A percentile compares a stretch with the other conserved stretches of the same genome.
Conservation (phyloP, 2,797 vertebrate species). For the Eupleurogrammus muticus region DNA sequence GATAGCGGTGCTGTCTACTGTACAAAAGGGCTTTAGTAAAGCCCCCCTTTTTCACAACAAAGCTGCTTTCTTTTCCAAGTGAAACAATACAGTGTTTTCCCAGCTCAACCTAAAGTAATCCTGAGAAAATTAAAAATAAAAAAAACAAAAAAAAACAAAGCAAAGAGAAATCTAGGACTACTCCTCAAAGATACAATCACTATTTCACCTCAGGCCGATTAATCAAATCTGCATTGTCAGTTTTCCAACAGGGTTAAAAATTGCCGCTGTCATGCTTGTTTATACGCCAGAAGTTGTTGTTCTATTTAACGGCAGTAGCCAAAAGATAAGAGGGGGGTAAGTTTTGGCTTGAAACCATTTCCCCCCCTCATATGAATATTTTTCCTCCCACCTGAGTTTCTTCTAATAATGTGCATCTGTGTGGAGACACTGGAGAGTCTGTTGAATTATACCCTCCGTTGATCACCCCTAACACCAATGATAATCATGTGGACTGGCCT, state of each 20-base stretch:
- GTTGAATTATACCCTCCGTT: slow-evolving; percentile 74
- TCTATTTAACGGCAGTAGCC: slow-evolving; percentile 34
- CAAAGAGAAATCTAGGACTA: slow-evolving; percentile 37
- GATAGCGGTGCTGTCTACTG: slow-evolving; percentile 39
- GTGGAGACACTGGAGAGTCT: slow-evolving; percentile 54
- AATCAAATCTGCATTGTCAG: slow-evolving; percentile 59
- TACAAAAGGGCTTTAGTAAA: slow-evolving; percentile 55
- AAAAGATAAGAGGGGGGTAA: not conserved
- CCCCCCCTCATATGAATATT: slow-evolving; percentile 53
- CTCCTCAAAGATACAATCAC: slow-evolving; percentile 39
- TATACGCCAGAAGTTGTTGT: slow-evolving; percentile 39
- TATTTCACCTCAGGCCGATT: slow-evolving; percentile 39
- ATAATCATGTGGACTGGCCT: slow-evolving; percentile 63
- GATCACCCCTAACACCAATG: slow-evolving; percentile 66
- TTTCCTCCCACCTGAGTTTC: slow-evolving; percentile 55
- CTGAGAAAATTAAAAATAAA: slow-evolving; percentile 45
- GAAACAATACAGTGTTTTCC: slow-evolving; percentile 46
- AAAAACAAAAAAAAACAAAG: slow-evolving; percentile 59
- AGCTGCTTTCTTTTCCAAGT: slow-evolving; percentile 52
- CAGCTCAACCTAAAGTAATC: slow-evolving; percentile 46
- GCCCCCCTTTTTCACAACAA: slow-evolving; percentile 41
- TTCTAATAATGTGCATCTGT: slow-evolving; percentile 65
- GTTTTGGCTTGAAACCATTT: slow-evolving; percentile 46
- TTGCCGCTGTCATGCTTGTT: slow-evolving; percentile 46
- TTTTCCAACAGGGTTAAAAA: slow-evolving; percentile 53